phyloP scores from a whole-genome alignment of 2,113 vertebrate genomes.

The Gulo gulo region DNA sequence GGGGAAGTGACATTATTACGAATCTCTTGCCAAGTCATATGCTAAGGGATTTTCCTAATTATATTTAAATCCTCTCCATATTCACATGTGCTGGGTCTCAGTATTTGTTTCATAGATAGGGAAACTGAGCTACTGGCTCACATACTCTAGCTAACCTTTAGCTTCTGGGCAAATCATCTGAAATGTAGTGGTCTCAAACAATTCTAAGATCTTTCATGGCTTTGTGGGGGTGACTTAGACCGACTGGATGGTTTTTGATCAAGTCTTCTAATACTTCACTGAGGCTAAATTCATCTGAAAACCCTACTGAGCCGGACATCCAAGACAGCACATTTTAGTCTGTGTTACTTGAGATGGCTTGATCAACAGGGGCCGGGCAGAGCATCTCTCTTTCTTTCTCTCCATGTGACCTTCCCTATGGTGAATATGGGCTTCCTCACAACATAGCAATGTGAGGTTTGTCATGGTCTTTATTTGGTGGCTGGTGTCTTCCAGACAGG shows the following conservation, averaged over 20 bases:
- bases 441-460: fast-evolving
- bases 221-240: background rate
- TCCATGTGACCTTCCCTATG: background rate
- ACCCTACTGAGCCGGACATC: background rate
- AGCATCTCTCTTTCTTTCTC: background rate
- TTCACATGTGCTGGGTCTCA: background rate
- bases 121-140: background rate
- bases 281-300: background rate
- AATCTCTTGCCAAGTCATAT: background rate
- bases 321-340: background rate
- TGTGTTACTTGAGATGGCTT: background rate
- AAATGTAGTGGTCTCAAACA: background rate
- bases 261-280: background rate
- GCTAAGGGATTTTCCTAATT: background rate
- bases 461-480: background rate
- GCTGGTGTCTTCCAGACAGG: background rate
- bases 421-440: background rate
- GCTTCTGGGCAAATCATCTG: background rate
- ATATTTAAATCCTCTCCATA: background rate
- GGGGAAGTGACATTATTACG: background rate
- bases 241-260: background rate
- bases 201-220: background rate
- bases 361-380: background rate
- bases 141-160: background rate
- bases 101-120: background rate